These are phyloP conservation scores for Cyprinella venusta DNA, from an alignment of 2,797 vertebrate genomes.

Conservation along the genomic window DNA sequence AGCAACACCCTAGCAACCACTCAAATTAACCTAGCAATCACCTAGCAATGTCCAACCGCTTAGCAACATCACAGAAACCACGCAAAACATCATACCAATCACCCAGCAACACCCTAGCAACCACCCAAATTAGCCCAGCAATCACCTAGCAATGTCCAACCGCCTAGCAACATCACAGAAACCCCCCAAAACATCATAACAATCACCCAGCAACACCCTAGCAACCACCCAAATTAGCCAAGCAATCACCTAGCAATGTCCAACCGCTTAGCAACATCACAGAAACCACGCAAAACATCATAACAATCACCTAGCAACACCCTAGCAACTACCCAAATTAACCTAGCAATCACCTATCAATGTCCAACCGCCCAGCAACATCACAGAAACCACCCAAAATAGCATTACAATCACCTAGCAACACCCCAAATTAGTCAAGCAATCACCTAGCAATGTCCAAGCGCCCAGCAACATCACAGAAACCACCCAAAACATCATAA, in stretches of 20 bases:
- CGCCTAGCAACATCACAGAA: too few relatives aligned
- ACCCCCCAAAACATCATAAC: too few relatives aligned
- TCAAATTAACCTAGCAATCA: accelerated
- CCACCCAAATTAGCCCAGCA: background rate
- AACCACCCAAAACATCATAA: background rate
- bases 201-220: background rate
- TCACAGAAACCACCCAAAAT: background rate
- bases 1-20: background rate
- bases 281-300: background rate
- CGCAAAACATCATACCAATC: background rate
- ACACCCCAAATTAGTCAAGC: too few relatives aligned
- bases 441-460: background rate
- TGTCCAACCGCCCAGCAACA: background rate
- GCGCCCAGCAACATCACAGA: background rate
- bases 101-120: background rate
- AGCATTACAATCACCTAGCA: background rate
- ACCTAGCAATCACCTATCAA: background rate
- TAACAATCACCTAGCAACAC: background rate
- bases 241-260: background rate
- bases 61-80: background rate
- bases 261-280: background rate
- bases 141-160: background rate
- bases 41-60: too few relatives aligned
- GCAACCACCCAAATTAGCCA: background rate
- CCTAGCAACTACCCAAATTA: background rate